Conservation (phyloP, 2,888 invertebrate species). For the Orchestes rusci region DNA sequence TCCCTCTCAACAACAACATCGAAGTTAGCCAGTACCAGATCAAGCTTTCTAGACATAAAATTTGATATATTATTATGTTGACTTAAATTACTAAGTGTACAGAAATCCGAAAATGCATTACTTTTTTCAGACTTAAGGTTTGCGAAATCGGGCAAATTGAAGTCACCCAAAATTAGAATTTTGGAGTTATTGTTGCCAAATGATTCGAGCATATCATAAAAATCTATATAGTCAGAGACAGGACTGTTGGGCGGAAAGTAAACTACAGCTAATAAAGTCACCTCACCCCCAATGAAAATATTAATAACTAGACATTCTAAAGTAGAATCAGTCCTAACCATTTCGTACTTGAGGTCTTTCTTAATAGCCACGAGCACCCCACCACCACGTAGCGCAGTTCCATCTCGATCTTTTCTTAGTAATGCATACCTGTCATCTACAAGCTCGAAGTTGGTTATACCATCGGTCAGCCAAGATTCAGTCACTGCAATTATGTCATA, state of each 20-base stretch:
- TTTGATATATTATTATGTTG: slow-evolving; percentile 1
- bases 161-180: background rate
- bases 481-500: slow-evolving; percentile 14
- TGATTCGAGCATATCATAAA: background rate
- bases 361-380: slow-evolving; percentile 7
- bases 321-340: background rate
- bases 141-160: background rate
- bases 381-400: background rate
- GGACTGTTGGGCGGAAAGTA: background rate
- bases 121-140: background rate
- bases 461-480: slow-evolving; percentile 13
- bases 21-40: slow-evolving; percentile 4
- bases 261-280: no score
- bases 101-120: slow-evolving; percentile 3
- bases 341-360: slow-evolving; percentile 3
- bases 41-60: slow-evolving; percentile 3
- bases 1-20: background rate
- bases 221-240: background rate
- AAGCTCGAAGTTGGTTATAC: slow-evolving; percentile 4
- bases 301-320: no score
- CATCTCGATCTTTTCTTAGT: slow-evolving; percentile 4
- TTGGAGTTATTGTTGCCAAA: background rate
- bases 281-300: no score
- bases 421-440: slow-evolving; percentile 9
- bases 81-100: slow-evolving; percentile 2